Conservation (phyloP, 2,797 vertebrate genomes). For the Chromobotia macracanthus region DNA sequence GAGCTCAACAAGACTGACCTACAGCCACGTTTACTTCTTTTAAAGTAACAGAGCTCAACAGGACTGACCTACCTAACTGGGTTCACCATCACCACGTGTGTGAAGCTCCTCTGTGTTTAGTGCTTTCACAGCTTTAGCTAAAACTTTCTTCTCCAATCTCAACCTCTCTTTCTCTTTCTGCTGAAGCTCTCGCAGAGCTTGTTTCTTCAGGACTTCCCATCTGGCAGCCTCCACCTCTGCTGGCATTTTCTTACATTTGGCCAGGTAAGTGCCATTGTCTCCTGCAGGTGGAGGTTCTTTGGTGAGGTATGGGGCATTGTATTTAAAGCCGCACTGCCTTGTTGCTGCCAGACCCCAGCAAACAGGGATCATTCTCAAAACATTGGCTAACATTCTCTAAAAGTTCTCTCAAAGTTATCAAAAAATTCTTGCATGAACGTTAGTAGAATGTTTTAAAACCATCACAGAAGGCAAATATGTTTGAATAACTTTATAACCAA, state of each 20-base stretch:
- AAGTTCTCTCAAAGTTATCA: too few species aligned
- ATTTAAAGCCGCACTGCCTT: conserved; percentile 9
- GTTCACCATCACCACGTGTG: conserved; percentile 83
- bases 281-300: conserved; percentile 20
- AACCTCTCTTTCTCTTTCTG: conserved; percentile 69
- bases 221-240: conserved; percentile 63
- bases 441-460: too few species aligned
- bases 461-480: too few species aligned
- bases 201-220: conserved; percentile 65
- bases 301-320: not conserved
- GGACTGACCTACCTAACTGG: conserved; percentile 75
- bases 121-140: conserved; percentile 74
- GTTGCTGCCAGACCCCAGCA: not conserved
- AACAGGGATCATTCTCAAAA: too few species aligned
- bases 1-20: too few species aligned
- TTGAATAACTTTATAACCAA: too few species aligned
- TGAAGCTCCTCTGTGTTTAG: conserved; percentile 84
- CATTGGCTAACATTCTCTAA: too few species aligned
- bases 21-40: not conserved
- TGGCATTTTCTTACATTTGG: conserved; percentile 60
- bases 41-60: not conserved
- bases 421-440: too few species aligned
- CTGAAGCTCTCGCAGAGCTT: conserved; percentile 62
- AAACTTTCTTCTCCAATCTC: conserved; percentile 71
- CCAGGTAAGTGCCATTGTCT: conserved; percentile 27